These are phyloP conservation scores for Hydriomena furcata DNA, from an alignment of 2,888 invertebrate species.

Conservation along the genomic window DNA sequence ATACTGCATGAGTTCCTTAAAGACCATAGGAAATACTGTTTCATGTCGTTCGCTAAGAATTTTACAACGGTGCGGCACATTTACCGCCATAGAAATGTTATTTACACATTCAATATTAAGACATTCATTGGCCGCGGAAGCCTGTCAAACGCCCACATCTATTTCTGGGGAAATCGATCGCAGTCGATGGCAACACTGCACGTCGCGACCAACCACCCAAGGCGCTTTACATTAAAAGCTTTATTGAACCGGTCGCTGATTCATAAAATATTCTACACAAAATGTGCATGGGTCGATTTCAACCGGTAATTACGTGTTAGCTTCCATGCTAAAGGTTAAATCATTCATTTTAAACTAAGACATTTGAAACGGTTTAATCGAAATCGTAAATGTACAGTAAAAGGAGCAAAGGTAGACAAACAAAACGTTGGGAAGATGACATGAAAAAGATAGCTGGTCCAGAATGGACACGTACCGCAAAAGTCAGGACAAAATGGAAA, in stretches of 20 bases:
- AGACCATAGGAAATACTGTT: constrained; percentile 41
- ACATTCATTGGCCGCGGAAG: constrained; percentile 61
- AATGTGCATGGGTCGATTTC: background rate
- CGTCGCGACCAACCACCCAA: constrained; percentile 38
- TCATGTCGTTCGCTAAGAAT: constrained; percentile 54
- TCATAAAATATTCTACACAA: constrained; percentile 4
- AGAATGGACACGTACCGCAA: no score
- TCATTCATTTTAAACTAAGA: constrained; percentile 3
- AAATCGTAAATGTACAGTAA: no score
- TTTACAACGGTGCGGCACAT: constrained; percentile 55
- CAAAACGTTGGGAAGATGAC: no score
- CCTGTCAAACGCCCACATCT: constrained; percentile 61
- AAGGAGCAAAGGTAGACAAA: no score
- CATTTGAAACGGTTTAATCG: constrained; percentile 41
- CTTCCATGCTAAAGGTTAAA: background rate
- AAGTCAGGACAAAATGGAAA: no score
- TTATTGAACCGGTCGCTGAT: constrained; percentile 9
- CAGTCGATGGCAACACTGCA: constrained; percentile 44
- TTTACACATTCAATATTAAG: constrained; percentile 75
- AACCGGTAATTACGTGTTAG: background rate
- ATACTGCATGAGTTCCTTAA: constrained; percentile 19
- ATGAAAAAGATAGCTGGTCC: no score
- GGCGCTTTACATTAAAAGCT: constrained; percentile 41
- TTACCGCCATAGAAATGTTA: constrained; percentile 67
- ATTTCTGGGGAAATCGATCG: constrained; percentile 72